Evolutionary conservation across 2,797 vertebrate genomes (phyloP).

Genomic region (Chiropotes sagulatus): DNA sequence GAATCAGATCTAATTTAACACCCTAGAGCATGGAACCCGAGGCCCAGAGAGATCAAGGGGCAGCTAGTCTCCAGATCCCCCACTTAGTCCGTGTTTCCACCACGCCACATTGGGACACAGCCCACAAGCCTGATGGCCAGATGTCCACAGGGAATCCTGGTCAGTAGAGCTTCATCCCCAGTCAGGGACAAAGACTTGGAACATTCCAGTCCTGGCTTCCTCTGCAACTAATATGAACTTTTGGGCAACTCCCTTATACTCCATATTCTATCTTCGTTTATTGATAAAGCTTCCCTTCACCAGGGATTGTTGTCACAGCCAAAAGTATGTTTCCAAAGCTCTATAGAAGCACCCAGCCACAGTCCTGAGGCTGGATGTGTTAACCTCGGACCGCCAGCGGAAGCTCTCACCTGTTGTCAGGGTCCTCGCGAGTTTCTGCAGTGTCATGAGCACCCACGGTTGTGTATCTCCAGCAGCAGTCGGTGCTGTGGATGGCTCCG

Average conservation of each 20-base stretch:
- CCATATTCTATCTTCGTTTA: neutral
- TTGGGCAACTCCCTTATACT: neutral
- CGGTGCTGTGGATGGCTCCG: accelerated
- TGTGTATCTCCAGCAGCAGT: neutral
- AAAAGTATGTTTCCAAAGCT: neutral
- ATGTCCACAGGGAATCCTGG: neutral
- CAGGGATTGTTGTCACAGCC: neutral
- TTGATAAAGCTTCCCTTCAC: neutral
- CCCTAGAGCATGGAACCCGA: neutral
- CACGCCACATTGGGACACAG: accelerated
- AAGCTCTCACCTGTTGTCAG: neutral
- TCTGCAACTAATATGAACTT: neutral
- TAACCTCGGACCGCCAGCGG: neutral
- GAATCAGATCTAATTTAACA: neutral
- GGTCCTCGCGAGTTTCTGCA: neutral
- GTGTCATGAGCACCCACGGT: neutral
- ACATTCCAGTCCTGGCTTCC: neutral
- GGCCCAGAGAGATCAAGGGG: neutral
- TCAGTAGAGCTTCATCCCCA: too few relatives aligned
- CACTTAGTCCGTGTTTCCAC: neutral
- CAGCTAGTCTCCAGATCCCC: neutral
- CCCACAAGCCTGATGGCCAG: neutral
- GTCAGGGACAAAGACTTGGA: neutral
- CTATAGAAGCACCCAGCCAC: neutral
- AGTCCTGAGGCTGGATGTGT: too few relatives aligned